Percentiles rank a stretch among this genome's conserved stretches.
Conservation (phyloP, 2,888 invertebrate species). For the Peribatodes rhomboidaria region DNA sequence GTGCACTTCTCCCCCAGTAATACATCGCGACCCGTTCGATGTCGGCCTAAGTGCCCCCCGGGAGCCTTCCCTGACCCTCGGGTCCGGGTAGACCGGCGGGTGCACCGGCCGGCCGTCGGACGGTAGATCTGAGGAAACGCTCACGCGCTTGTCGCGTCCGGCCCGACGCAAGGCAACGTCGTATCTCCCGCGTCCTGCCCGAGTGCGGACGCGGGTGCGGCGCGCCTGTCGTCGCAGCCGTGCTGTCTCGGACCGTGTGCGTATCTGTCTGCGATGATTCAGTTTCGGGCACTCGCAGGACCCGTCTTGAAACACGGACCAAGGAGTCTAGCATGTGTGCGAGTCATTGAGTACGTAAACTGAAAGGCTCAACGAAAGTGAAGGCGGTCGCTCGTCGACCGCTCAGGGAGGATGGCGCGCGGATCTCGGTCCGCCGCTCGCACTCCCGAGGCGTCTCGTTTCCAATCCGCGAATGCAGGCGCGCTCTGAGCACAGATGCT, state of each 20-base stretch:
- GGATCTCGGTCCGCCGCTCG: conserved; percentile 72
- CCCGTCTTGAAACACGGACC: conserved; percentile 88
- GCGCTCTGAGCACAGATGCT: conserved; percentile 89
- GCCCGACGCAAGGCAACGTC: conserved; percentile 60
- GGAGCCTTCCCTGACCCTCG: conserved; percentile 48
- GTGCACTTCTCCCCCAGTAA: conserved; percentile 74
- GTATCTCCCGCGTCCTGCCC: conserved; percentile 59
- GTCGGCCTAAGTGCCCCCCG: conserved; percentile 70
- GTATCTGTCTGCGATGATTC: conserved; percentile 70
- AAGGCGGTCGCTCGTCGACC: conserved; percentile 74
- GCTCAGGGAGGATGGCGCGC: conserved; percentile 77
- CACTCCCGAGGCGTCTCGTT: conserved; percentile 87
- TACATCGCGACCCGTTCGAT: conserved; percentile 85
- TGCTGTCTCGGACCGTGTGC: conserved; percentile 64
- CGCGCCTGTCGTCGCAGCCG: conserved; percentile 56
- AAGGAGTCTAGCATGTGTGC: conserved; percentile 86
- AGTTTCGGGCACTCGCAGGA: conserved; percentile 84
- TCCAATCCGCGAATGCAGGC: conserved; percentile 74
- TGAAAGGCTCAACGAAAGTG: conserved; percentile 90
- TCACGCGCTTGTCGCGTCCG: conserved; percentile 62
- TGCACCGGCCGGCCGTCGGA: conserved; percentile 31
- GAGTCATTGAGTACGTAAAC: conserved; percentile 88
- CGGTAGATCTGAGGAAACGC: conserved; percentile 48
- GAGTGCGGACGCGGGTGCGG: conserved; percentile 61
- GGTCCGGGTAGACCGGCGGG: no score